Percentiles rank a stretch among this genome's conserved stretches.
These are phyloP conservation scores for Hemichromis elongatus DNA, from an alignment of 2,113 vertebrate species.

Conservation along the genomic window DNA sequence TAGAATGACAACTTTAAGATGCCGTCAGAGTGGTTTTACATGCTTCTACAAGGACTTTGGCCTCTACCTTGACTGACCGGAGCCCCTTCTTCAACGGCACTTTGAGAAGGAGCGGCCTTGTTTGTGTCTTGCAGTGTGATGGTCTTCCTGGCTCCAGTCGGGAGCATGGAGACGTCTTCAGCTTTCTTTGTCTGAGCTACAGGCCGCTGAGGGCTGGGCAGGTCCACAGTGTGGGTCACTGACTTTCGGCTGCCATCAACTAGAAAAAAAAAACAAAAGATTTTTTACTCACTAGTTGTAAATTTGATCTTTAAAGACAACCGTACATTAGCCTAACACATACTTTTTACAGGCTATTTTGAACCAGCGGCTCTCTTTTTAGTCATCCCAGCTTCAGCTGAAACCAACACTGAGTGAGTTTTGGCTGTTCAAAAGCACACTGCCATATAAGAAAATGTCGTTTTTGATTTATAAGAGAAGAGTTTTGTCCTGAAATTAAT, in stretches of 20 bases:
- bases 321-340: not conserved
- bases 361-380: not conserved
- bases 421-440: not conserved
- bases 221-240: slow-evolving; percentile 62
- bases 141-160: slow-evolving; percentile 60
- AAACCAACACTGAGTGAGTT: not conserved
- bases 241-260: slow-evolving; percentile 78
- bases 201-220: slow-evolving; percentile 33
- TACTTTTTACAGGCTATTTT: not conserved
- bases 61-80: slow-evolving; percentile 68
- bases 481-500: not conserved
- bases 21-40: not conserved
- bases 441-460: not conserved
- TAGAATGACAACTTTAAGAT: not conserved
- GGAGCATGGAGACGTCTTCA: slow-evolving; percentile 4
- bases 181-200: slow-evolving; percentile 36
- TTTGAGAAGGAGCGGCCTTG: slow-evolving; percentile 43
- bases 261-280: slow-evolving; percentile 40
- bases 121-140: slow-evolving; percentile 44
- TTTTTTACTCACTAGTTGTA: not conserved
- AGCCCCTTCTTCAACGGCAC: slow-evolving; percentile 48
- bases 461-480: not conserved
- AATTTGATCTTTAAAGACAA: not conserved
- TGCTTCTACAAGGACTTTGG: not conserved
- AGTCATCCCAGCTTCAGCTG: not conserved